Base-by-base conservation (phyloP, 2,888 invertebrate species). In the Hirtodrosophila trivittata region DNA sequence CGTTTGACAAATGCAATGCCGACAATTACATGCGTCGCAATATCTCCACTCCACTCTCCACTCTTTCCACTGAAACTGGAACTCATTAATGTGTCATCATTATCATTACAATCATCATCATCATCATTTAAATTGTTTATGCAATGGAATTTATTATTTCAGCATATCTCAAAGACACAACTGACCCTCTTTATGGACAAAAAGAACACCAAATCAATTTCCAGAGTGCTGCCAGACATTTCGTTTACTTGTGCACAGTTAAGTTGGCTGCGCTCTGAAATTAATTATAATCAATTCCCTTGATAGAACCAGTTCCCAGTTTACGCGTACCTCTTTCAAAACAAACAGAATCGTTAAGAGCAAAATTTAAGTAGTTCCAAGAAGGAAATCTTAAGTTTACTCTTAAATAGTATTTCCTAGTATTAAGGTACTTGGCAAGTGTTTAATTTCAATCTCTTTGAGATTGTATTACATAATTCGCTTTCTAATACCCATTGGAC, bases 1-100 rank as follows among this genome's bases (percentile, higher is more conserved):
- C 83, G 77, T 80, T 80, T 80, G 80, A 80, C 80, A 83, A 80
- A 80, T 83, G 80, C 83, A 68, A 80, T 76, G 75, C 77, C 80
- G 80, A 83, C 81, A 81, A 81, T 81, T 81, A 81, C 81, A 80
- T 62, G 76, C 72, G 66, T 69, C 63, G 68, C 68, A 50, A 67
- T 71, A 70, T n/a, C n/a, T n/a, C n/a, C n/a, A n/a, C n/a, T n/a
- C n/a, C n/a, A n/a, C n/a, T 64, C 59, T 70, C 35, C 58, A 59
- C 57, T 43, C 49, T 60, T 58, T 67, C 64, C 51, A 60, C 37
- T 50, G 14, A 46, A 70, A 69, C 70, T 66, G 71, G 72, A 71
- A 60, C 73, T 73, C 73, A 74, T 74, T 74, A 73, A 69, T 73
- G 73, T 69, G 73, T 60, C 73, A 69, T 73, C 73, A 65, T 65